Evolutionary conservation across 1,140 invertebrate genomes (phyloP).

Genomic region (Apis florea): DNA sequence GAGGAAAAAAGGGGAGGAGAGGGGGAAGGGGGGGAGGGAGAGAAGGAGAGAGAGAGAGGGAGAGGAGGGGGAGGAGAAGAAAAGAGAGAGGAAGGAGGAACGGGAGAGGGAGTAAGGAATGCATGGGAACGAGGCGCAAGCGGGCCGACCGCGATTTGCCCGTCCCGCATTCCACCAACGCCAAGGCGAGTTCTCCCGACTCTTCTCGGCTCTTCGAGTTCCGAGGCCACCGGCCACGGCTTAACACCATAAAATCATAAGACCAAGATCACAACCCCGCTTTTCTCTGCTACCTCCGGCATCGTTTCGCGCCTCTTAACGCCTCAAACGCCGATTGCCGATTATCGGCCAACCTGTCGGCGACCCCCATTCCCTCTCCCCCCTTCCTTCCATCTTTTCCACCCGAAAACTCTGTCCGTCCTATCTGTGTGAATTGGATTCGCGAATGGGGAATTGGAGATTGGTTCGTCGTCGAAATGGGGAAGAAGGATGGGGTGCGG

Average conservation of each 20-base stretch:
- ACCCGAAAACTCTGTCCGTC: no score
- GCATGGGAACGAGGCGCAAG: constrained; percentile 80
- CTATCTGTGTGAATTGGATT: no score
- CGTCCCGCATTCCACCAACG: constrained; percentile 80
- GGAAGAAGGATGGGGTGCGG: not conserved
- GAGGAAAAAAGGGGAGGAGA: constrained; percentile 45
- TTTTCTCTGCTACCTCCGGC: constrained; percentile 29
- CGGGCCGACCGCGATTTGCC: constrained; percentile 80
- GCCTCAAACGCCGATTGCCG: constrained; percentile 9
- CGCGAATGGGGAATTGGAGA: no score
- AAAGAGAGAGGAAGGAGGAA: constrained; percentile 55
- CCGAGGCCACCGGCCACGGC: constrained; percentile 62
- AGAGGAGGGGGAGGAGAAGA: constrained; percentile 56
- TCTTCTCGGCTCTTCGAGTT: constrained; percentile 65
- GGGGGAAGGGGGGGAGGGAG: not conserved
- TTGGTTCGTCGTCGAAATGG: no score
- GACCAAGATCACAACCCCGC: constrained; percentile 59
- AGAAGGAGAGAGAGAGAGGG: constrained; percentile 69
- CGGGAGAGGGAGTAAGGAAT: constrained; percentile 77
- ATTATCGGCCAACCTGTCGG: not conserved
- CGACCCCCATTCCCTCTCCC: no score
- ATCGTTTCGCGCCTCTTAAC: constrained; percentile 21
- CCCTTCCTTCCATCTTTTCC: not conserved
- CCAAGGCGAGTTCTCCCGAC: constrained; percentile 73
- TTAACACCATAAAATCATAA: constrained; percentile 67